These are phyloP conservation scores for Ditylenchus dipsaci DNA, from an alignment of 1,140 invertebrate species.

Conservation along the genomic window DNA sequence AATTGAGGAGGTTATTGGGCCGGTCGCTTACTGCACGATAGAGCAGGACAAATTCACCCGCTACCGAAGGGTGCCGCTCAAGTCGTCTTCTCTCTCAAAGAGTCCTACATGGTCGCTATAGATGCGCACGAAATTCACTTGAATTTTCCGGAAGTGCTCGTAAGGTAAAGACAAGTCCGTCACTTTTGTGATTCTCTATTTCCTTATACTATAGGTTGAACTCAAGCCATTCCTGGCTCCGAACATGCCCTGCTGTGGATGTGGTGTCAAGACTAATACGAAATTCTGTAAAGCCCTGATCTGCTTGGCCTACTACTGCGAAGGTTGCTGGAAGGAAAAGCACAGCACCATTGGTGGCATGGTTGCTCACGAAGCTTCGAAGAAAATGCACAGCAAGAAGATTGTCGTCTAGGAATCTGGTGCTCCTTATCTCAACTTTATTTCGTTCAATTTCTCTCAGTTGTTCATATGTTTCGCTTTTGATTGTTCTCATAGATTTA, in stretches of 20 bases:
- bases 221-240: slow-evolving; percentile 21
- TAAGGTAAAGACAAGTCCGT: slow-evolving; percentile 6
- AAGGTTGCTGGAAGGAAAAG: slow-evolving; percentile 19
- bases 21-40: slow-evolving; percentile 22
- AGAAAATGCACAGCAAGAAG: background rate
- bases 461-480: no score
- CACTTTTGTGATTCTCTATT: background rate
- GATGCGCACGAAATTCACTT: slow-evolving; percentile 21
- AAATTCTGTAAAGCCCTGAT: slow-evolving; percentile 24
- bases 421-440: no score
- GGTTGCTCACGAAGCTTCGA: background rate
- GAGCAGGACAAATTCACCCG: slow-evolving; percentile 12
- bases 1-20: slow-evolving; percentile 11
- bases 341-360: slow-evolving; percentile 2
- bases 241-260: slow-evolving; percentile 30
- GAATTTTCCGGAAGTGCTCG: slow-evolving; percentile 10
- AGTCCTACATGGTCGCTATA: slow-evolving; percentile 20
- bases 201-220: slow-evolving; percentile 9
- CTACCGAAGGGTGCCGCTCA: slow-evolving; percentile 24
- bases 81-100: slow-evolving; percentile 22
- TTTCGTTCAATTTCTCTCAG: no score
- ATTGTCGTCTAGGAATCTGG: no score
- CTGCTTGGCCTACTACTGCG: slow-evolving; percentile 25
- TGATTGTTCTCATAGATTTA: no score
- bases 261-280: slow-evolving; percentile 19